Evolutionary conservation across 2,113 vertebrate genomes (phyloP), one percentile per base, ranked within the genome.

Genomic region (Mus spicilegus): DNA sequence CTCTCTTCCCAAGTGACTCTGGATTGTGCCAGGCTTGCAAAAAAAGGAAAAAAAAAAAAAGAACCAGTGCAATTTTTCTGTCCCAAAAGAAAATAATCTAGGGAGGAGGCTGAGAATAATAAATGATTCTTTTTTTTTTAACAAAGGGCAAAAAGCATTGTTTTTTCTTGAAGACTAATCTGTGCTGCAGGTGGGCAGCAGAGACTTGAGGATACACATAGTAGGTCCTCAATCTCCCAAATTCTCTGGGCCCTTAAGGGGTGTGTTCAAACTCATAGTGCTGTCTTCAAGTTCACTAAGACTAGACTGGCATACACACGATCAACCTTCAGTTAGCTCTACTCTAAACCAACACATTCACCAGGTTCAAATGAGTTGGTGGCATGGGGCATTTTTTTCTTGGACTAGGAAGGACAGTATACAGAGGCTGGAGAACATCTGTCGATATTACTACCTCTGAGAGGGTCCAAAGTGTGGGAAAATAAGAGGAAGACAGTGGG

Each of bases 251-350:
- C 28, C 0, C 26, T 28, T 49, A 49, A 72, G 11, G 11, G 1
- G 0, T 63, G n/a, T 80, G 5, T 69, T 17, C 33, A 77, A 7
- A 89, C 8, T 2, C 11, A 6, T 1, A 0, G n/a, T 1, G 1
- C 54, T 24, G 7, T 58, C 22, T 19, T 58, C 54, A 82, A 6
- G 22, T 51, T 65, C 10, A 28, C 24, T 16, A 0, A 82, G 78
- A 42, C 30, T 61, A 7, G 67, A n/a, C 63, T 16, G 46, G 46
- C 19, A 51, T 39, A 36, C 0, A 12, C 1, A n/a, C 3, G 20
- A 42, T 22, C 24, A n/a, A 39, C 11, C 76, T 78, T 16, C 20
- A 75, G 1, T 16, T 6, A 2, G 10, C 39, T 77, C 26, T 58
- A 24, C 33, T 0, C 26, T 42, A 93, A 72, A 10, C 56, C 6